Evolutionary conservation across 2,113 vertebrate genomes (phyloP).

Genomic region (Dasyornis broadbenti): DNA sequence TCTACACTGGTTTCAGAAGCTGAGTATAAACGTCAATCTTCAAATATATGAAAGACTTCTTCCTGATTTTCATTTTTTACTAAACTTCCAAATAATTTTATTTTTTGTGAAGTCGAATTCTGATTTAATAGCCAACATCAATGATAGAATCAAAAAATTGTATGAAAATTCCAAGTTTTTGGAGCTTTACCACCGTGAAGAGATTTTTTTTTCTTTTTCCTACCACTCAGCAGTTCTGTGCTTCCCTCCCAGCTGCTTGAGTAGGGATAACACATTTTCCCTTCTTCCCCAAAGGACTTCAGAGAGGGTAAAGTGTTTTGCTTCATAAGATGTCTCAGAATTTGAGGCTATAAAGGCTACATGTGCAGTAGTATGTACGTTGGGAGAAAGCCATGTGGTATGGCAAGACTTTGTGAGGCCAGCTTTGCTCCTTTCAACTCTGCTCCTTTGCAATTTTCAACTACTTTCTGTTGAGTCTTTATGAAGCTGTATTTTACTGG

Average conservation of each 20-base stretch:
- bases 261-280: not conserved
- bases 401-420: rapidly evolving
- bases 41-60: rapidly evolving
- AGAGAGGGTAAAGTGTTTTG: not conserved
- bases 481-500: not conserved
- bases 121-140: not conserved
- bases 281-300: not conserved
- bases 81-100: not conserved
- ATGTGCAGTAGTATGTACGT: not conserved
- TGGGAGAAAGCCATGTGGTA: not conserved
- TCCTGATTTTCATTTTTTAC: not conserved
- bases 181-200: not conserved
- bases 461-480: not conserved
- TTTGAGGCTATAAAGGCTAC: not conserved
- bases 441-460: no score
- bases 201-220: not conserved
- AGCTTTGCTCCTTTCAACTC: not conserved
- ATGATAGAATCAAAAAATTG: not conserved
- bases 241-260: not conserved
- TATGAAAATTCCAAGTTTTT: not conserved
- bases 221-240: not conserved
- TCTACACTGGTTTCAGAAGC: not conserved
- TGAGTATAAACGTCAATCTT: not conserved
- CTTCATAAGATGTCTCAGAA: not conserved
- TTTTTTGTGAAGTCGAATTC: not conserved